These are phyloP conservation scores for Aldrovandia affinis DNA, from an alignment of 2,797 vertebrate species.

Conservation along the genomic window DNA sequence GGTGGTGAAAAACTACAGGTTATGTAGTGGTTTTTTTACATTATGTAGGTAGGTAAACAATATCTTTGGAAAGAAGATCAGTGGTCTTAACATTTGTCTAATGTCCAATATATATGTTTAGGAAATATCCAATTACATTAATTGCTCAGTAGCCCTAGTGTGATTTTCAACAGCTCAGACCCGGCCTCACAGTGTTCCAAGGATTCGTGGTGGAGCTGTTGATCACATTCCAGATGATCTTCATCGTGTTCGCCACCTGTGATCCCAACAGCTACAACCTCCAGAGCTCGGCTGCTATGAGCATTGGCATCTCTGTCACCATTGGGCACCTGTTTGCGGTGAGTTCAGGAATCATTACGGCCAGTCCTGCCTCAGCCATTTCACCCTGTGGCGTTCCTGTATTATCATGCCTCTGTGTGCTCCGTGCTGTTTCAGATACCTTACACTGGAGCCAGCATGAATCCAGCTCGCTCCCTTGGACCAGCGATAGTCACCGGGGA, in stretches of 20 bases:
- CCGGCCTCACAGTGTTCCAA: constrained; percentile 80
- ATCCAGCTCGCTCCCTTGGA: constrained; percentile 92
- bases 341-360: constrained; percentile 66
- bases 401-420: not conserved
- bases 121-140: not conserved
- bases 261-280: constrained; percentile 88
- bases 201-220: constrained; percentile 90
- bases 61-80: no score
- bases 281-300: constrained; percentile 85
- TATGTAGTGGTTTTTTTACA: no score
- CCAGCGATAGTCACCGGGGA: constrained; percentile 88
- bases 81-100: no score
- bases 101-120: no score
- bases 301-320: constrained; percentile 88
- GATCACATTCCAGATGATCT: constrained; percentile 93
- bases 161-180: constrained; percentile 75
- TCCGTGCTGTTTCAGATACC: constrained; percentile 80
- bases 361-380: not conserved
- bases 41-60: no score
- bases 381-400: not conserved
- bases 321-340: constrained; percentile 96
- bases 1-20: no score
- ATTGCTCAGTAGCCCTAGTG: not conserved
- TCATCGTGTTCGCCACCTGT: constrained; percentile 93
- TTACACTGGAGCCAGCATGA: constrained; percentile 96